Evolutionary conservation across 2,113 vertebrate species (phyloP).

Genomic region (Rostratula benghalensis): DNA sequence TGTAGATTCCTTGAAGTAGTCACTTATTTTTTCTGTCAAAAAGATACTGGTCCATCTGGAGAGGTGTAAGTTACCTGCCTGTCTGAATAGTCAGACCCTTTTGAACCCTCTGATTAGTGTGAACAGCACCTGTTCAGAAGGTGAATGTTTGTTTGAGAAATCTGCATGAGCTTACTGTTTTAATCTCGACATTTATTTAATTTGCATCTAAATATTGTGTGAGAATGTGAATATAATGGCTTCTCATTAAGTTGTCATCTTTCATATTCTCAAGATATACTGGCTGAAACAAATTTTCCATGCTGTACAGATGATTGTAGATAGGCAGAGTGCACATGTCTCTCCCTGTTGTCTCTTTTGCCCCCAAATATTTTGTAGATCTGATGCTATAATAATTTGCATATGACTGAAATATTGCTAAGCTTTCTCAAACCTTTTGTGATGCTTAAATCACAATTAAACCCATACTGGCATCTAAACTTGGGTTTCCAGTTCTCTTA

Average conservation of each 20-base stretch:
- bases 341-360: slow-evolving; percentile 43
- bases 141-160: not conserved
- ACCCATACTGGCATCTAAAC: not conserved
- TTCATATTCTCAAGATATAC: slow-evolving; percentile 36
- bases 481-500: not conserved
- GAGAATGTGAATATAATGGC: slow-evolving; percentile 49
- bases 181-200: slow-evolving; percentile 33
- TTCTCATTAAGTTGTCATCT: slow-evolving; percentile 37
- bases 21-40: not conserved
- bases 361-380: not conserved
- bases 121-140: slow-evolving; percentile 9
- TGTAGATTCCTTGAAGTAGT: not conserved
- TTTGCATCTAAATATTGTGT: slow-evolving; percentile 38
- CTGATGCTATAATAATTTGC: not conserved
- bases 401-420: not conserved
- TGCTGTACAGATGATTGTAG: not conserved
- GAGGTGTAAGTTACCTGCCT: not conserved
- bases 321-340: not conserved
- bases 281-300: not conserved
- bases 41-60: not conserved
- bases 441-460: slow-evolving; percentile 10
- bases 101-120: not conserved
- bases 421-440: not conserved
- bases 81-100: not conserved
- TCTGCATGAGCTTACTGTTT: not conserved